Base-by-base conservation (phyloP, 2,797 vertebrate species). In the Eulemur albifrons region DNA sequence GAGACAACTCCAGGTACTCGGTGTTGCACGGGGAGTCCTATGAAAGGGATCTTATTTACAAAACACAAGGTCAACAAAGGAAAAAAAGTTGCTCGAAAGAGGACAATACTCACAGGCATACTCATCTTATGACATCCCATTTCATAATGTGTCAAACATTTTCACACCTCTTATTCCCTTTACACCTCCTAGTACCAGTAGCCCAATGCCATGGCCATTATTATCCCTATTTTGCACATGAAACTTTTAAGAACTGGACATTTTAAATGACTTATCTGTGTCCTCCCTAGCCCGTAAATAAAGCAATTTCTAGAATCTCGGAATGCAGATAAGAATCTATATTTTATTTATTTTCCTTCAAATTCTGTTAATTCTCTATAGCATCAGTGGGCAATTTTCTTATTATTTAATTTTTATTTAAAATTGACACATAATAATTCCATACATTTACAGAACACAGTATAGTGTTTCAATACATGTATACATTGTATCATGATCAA, bases 291-390 rank as follows among this genome's bases (percentile, higher is more conserved):
- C 32, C 12, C 25, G 48, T 54, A 69, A 72, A 52, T 18, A 91
- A 87, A 65, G 11, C 35, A 61, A 63, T 15, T 45, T 35, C 45
- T 72, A 18, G 14, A 61, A 23, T 54, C 23, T 88, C 65, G 87
- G 14, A 57, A 59, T n/a, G 25, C 21, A 90, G 54, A 27, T 57
- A 32, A 93, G 61, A 86, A 84, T 84, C 12, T 21, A n/a, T 20
- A 65, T 70, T 45, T 63, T 32, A 70, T 43, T 67, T n/a, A 61
- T n/a, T 27, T 72, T 21, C 59, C 1, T 75, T 48, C 30, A 54
- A 88, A 92, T 88, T 14, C 10, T 63, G 32, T 38, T 32, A 38
- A 23, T 85, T 94, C 43, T 88, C 38, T 14, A 5, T 50, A 72
- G 50, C 18, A 61, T 54, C 38, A 79, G 32, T 11, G 63, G 23